Evolutionary conservation across 2,888 invertebrate species (phyloP).

Genomic region (Erebia epiphron): DNA sequence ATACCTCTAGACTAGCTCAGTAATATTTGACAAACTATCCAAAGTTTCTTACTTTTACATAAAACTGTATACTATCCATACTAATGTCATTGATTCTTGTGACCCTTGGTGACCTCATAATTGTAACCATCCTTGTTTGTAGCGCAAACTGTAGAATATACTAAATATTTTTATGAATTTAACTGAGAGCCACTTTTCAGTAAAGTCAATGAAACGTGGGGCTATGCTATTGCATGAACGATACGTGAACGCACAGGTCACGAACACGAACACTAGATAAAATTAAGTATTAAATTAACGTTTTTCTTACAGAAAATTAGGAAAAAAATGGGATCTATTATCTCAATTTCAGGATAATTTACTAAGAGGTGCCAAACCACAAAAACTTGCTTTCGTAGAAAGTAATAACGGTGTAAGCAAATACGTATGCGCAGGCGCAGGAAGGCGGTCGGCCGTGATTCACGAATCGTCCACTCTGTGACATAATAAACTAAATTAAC

Average conservation of each 20-base stretch:
- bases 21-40: not conserved
- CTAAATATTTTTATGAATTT: too few species aligned
- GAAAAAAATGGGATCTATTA: not conserved
- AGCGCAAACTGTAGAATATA: too few species aligned
- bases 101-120: too few species aligned
- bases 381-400: constrained; percentile 59
- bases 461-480: constrained; percentile 70
- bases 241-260: too few species aligned
- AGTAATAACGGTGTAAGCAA: constrained; percentile 76
- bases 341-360: constrained; percentile 11
- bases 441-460: constrained; percentile 58
- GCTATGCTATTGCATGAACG: too few species aligned
- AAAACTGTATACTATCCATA: too few species aligned
- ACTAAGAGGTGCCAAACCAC: constrained; percentile 31
- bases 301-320: not conserved
- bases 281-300: not conserved
- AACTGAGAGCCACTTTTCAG: too few species aligned
- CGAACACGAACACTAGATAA: too few species aligned
- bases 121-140: too few species aligned
- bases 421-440: constrained; percentile 50
- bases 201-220: too few species aligned
- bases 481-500: constrained; percentile 80
- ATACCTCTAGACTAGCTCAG: not conserved
- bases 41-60: not conserved
- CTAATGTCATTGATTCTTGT: too few species aligned